phyloP scores from a whole-genome alignment of 1,140 invertebrate species.

The Andricus grossulariae region DNA sequence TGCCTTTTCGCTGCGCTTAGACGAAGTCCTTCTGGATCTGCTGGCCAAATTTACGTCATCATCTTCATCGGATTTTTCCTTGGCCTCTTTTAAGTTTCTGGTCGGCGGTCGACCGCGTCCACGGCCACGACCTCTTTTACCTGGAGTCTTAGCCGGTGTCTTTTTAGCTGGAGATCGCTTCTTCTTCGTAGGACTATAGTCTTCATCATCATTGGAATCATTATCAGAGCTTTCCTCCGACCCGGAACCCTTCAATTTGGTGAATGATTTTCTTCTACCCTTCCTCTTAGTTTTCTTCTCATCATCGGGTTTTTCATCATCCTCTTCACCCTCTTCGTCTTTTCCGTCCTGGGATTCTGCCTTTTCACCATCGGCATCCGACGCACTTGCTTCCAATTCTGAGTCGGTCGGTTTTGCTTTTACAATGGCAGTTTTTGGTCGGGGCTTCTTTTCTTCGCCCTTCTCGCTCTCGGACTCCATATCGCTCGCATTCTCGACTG shows the following conservation, averaged over 20 bases:
- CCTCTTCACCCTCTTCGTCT: constrained; percentile 28
- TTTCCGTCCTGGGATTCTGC: constrained; percentile 36
- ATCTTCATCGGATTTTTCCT: constrained; percentile 45
- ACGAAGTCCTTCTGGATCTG: constrained; percentile 37
- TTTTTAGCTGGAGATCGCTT: constrained; percentile 54
- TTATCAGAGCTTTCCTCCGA: constrained; percentile 63
- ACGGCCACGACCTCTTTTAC: constrained; percentile 51
- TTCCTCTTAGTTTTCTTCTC: constrained; percentile 51
- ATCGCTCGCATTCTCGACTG: constrained; percentile 71
- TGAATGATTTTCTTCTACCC: constrained; percentile 53
- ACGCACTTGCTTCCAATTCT: constrained; percentile 67
- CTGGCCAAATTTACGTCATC: constrained; percentile 46
- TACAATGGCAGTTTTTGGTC: constrained; percentile 68
- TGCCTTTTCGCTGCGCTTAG: constrained; percentile 22
- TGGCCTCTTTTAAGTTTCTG: constrained; percentile 14
- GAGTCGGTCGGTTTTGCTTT: constrained; percentile 69
- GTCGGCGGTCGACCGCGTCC: constrained; percentile 48
- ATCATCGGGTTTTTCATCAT: constrained; percentile 24
- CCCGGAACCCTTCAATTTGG: constrained; percentile 53
- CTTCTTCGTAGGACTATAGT: constrained; percentile 67
- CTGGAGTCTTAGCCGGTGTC: constrained; percentile 41
- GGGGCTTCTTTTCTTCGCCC: constrained; percentile 53
- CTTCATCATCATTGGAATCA: constrained; percentile 63
- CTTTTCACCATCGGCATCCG: constrained; percentile 50
- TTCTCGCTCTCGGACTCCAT: constrained; percentile 68